Evolutionary conservation across 2,797 vertebrate genomes (phyloP), one percentile per base, ranked within the genome.

Genomic region (Benthosema pterotum): DNA sequence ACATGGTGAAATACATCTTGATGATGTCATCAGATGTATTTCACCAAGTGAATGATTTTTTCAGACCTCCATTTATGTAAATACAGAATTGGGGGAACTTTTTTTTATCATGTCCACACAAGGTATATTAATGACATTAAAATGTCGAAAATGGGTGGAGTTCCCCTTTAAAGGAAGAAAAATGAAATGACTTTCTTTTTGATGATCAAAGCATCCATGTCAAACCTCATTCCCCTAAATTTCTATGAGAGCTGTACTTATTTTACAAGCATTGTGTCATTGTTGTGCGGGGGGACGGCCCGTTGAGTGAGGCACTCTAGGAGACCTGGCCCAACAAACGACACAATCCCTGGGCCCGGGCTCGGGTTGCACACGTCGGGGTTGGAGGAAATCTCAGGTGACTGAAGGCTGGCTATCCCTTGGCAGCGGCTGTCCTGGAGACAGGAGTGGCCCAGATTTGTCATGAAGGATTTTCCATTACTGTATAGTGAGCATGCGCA

Each of bases 301-400:
- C 75, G 71, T 80, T 77, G 80, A 88, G 74, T 77, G 78, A 83
- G 78, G 72, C 78, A 77, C 74, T 77, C 83, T 76, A 83, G 88
- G 86, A 90, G 88, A 92, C 76, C 60, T 66, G 87, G 88, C 86
- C 87, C 88, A n/a, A n/a, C n/a, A n/a, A n/a, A 91, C 90, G 91
- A 90, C 88, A 89, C 90, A 91, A 92, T 92, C 89, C 89, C 88
- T 79, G 79, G 82, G 85, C 69, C 77, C 32, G 38, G 69, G 88
- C 80, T 94, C 92, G 2, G 83, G 88, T 94, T 93, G 89, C 92
- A 88, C 65, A 71, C 68, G 82, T 86, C 67, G 79, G 85, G 85
- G 87, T 91, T 89, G 86, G 84, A 89, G 88, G 84, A 92, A 93
- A 93, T 93, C 93, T 94, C 92, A 89, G 87, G 90, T 93, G 90